Percentiles rank a stretch among this genome's conserved stretches.
These are phyloP conservation scores for Antheraea assamensis DNA, from an alignment of 2,888 invertebrate genomes.

Conservation along the genomic window DNA sequence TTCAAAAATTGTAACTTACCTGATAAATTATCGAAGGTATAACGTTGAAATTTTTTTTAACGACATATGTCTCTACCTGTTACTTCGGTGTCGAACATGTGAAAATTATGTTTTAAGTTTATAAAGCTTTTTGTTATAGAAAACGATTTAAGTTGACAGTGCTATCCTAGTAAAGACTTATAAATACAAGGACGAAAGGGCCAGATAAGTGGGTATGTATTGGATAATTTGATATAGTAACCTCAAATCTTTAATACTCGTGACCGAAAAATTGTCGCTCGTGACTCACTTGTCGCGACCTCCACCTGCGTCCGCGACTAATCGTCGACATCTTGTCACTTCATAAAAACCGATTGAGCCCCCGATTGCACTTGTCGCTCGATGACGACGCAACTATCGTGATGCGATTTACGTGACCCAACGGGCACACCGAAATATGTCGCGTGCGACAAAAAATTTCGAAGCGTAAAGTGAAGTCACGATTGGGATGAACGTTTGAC, in stretches of 20 bases:
- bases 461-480: conserved; percentile 14
- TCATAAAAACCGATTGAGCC: conserved; percentile 44
- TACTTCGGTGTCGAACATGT: background rate
- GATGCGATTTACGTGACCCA: conserved; percentile 46
- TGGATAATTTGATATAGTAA: background rate
- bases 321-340: conserved; percentile 55
- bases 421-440: conserved; percentile 46
- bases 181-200: background rate
- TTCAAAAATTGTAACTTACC: too few species aligned
- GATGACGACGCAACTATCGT: conserved; percentile 21
- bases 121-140: background rate
- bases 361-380: conserved; percentile 43
- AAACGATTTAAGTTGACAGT: background rate
- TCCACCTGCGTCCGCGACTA: conserved; percentile 69
- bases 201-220: background rate
- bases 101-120: background rate
- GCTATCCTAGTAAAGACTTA: background rate
- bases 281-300: conserved; percentile 61
- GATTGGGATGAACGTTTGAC: conserved; percentile 18
- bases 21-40: background rate
- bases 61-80: background rate
- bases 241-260: conserved; percentile 29
- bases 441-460: conserved; percentile 31
- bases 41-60: background rate
- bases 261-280: conserved; percentile 39